Conservation (phyloP, 2,797 vertebrate genomes). For the Aldrovandia affinis region DNA sequence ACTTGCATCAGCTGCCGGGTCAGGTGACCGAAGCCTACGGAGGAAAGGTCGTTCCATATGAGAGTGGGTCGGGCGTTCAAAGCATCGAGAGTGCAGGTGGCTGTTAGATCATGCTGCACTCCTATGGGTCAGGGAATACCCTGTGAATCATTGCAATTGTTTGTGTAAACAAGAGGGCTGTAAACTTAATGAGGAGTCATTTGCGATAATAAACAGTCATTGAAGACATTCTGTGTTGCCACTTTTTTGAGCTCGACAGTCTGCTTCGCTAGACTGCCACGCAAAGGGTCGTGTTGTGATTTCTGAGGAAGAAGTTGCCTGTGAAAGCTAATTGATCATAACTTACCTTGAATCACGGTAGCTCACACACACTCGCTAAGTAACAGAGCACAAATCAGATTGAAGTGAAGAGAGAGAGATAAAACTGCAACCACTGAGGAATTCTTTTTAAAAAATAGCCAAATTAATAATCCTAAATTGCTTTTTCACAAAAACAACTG, state of each 20-base stretch:
- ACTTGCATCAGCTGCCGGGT: constrained; percentile 18
- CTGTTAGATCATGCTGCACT: background rate
- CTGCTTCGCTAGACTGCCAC: too few relatives aligned
- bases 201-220: background rate
- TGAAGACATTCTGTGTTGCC: background rate
- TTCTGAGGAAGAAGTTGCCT: too few relatives aligned
- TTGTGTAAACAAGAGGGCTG: background rate
- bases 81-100: constrained; percentile 6
- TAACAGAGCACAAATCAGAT: background rate
- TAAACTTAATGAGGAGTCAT: background rate
- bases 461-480: too few relatives aligned
- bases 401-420: background rate
- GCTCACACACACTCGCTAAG: background rate
- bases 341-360: too few relatives aligned
- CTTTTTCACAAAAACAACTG: background rate
- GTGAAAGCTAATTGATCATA: too few relatives aligned
- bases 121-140: background rate
- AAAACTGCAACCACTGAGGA: too few relatives aligned
- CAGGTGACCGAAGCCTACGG: constrained; percentile 10
- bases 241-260: background rate
- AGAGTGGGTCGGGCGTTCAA: constrained; percentile 30
- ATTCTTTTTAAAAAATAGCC: too few relatives aligned
- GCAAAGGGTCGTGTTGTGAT: too few relatives aligned
- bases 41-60: constrained; percentile 11
- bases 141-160: constrained; percentile 15